Evolutionary conservation across 2,888 invertebrate genomes (phyloP), one percentile per base, ranked within the genome.

Genomic region (Cepaea hortensis): DNA sequence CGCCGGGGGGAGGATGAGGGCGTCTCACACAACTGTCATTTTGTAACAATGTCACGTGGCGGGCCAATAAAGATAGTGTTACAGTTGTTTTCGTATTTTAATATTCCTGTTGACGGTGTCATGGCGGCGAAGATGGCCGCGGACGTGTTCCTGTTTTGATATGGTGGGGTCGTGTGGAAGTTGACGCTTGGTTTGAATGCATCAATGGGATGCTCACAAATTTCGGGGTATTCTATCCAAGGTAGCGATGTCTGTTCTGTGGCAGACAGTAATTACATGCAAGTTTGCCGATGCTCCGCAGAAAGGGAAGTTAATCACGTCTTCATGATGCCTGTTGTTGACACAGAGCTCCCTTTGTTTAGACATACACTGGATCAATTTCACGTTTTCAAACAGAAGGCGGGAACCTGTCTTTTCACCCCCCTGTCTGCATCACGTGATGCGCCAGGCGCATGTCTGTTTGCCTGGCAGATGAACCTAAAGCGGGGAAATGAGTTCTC

Each of bases 361-460:
- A 77, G 84, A 77, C 68, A 77, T 65, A 68, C 77, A 84, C 84
- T 65, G 68, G 84, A 84, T 84, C 84, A 84, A 50, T 84, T 84
- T 84, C 84, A 77, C 84, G 68, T 77, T 84, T 84, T 84, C 84
- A 84, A 84, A 84, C 84, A 84, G 68, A 50, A 75, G 83, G 83
- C 84, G 84, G 84, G 84, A 84, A 84, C 62, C 84, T 68, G 83
- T 75, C 83, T 75, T 73, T 83, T 75, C 75, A 77, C 68, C 84
- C 55, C 68, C 35, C 65, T 84, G 84, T 35, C 77, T 68, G 84
- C 48, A 48, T 68, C 83, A 83, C 83, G 83, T 83, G 83, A 73
- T 61, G 18, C 20, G 83, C 83, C 83, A 83, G 62, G 73, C 83
- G 83, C 73, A 35, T 62, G 55, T 77, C 84, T 77, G 84, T 84